Percentiles rank a stretch among this genome's conserved stretches.
These are phyloP conservation scores for Lophochroa leadbeateri DNA, from an alignment of 2,113 vertebrate species.

Conservation along the genomic window DNA sequence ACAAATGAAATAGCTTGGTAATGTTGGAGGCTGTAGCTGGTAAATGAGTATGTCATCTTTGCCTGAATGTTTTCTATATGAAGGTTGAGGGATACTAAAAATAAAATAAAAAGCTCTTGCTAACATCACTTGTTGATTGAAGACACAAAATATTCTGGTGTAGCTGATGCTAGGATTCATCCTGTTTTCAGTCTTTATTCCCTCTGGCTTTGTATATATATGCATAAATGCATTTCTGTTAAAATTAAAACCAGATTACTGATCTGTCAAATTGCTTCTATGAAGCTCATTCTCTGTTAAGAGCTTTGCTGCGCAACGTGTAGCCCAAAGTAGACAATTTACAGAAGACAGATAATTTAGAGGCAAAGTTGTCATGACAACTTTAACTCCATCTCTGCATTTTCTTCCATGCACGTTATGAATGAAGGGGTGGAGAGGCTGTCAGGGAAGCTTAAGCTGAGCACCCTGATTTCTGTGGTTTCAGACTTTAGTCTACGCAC, in stretches of 20 bases:
- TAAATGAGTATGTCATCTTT: neutral
- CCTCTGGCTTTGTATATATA: neutral
- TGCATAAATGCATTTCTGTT: neutral
- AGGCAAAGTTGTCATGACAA: slow-evolving; percentile 57
- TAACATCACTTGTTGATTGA: neutral
- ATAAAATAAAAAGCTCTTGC: neutral
- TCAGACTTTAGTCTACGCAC: neutral
- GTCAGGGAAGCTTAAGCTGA: neutral
- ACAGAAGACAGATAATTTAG: neutral
- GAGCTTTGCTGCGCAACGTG: neutral
- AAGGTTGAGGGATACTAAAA: neutral
- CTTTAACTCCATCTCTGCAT: neutral
- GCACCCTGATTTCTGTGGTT: neutral
- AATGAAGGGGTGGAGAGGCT: neutral
- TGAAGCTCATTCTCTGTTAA: neutral
- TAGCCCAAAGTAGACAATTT: slow-evolving; percentile 9
- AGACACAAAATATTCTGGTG: neutral
- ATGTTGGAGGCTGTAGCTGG: neutral
- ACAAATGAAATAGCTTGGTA: neutral
- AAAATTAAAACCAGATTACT: slow-evolving; percentile 15
- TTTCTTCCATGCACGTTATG: neutral
- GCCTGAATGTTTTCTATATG: neutral
- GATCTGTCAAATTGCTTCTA: neutral
- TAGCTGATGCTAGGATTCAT: neutral
- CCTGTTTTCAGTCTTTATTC: neutral